Conservation (phyloP, 2,888 invertebrate genomes). For the Strigamia maritima region DNA sequence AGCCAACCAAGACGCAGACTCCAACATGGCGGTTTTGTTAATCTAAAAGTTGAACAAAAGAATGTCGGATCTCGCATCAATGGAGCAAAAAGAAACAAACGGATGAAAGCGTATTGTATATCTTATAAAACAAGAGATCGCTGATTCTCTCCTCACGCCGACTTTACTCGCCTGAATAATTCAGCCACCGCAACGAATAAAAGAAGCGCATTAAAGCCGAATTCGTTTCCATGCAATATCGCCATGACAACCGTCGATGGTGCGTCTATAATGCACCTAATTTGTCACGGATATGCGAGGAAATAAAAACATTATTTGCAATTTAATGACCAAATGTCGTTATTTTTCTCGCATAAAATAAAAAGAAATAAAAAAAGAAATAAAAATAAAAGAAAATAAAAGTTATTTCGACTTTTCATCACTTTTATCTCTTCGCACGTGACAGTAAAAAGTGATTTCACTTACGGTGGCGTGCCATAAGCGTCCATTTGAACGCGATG, state of each 20-base stretch:
- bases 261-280: neutral
- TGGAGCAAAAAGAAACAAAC: neutral
- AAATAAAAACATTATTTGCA: too few relatives aligned
- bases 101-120: neutral
- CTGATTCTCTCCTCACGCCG: neutral
- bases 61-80: neutral
- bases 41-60: neutral
- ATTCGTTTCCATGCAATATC: neutral
- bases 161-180: neutral
- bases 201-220: conserved; percentile 18
- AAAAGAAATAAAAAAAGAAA: too few relatives aligned
- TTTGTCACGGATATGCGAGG: neutral
- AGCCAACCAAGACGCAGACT: too few relatives aligned
- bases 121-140: neutral
- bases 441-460: conserved; percentile 12
- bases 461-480: neutral
- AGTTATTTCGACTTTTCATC: neutral
- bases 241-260: neutral
- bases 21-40: too few relatives aligned
- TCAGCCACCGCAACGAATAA: conserved; percentile 15
- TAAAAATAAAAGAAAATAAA: neutral
- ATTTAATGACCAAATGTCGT: too few relatives aligned
- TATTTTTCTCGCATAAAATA: neutral
- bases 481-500: neutral
- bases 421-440: neutral